These are phyloP conservation scores for Belgica antarctica DNA, from an alignment of 2,888 invertebrate species.

Conservation along the genomic window DNA sequence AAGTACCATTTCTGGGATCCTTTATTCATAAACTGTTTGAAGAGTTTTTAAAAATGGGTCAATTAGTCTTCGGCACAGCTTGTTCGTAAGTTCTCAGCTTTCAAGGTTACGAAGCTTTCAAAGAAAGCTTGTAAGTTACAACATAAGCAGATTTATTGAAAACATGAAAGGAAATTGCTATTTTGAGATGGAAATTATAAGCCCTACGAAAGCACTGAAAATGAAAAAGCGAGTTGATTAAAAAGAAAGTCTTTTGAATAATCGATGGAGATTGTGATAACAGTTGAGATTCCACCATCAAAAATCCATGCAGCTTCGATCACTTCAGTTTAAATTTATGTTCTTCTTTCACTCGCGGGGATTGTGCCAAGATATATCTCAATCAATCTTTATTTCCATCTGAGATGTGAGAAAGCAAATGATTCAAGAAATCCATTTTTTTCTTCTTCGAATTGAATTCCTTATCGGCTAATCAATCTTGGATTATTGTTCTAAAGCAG, in stretches of 20 bases:
- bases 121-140: not conserved
- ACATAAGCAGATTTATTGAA: not conserved
- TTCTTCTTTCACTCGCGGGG: not conserved
- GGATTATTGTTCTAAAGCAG: too few species aligned
- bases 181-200: slow-evolving; percentile 22
- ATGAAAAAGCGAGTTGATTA: slow-evolving; percentile 16
- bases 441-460: slow-evolving; percentile 29
- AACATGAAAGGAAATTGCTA: slow-evolving; percentile 8
- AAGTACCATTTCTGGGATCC: too few species aligned
- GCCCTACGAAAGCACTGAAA: not conserved
- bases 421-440: not conserved
- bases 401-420: not conserved
- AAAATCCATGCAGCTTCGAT: not conserved
- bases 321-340: not conserved
- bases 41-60: slow-evolving; percentile 24
- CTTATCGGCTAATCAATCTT: slow-evolving; percentile 40
- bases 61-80: not conserved
- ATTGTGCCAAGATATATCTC: not conserved
- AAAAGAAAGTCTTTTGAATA: slow-evolving; percentile 8
- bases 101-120: not conserved
- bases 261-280: not conserved
- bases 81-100: too few species aligned
- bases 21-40: too few species aligned
- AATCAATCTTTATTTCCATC: not conserved
- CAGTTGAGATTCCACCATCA: not conserved